Percentiles rank a stretch among this genome's conserved stretches.
These are phyloP conservation scores for Kryptolebias marmoratus DNA, from an alignment of 2,113 vertebrate species.

Conservation along the genomic window DNA sequence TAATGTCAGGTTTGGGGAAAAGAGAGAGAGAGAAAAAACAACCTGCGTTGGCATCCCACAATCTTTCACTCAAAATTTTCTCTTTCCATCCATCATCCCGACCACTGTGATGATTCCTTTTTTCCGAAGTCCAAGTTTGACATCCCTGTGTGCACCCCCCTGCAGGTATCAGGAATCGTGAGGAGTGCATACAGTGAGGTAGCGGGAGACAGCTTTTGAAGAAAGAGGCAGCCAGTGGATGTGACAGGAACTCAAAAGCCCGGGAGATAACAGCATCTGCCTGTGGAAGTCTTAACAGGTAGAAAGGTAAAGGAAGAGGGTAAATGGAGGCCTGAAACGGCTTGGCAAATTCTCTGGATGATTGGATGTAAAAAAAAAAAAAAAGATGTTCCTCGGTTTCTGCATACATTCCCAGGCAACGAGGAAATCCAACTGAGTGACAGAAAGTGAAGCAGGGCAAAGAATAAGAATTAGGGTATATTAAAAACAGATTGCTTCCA, in stretches of 20 bases:
- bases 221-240: conserved; percentile 65
- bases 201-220: conserved; percentile 67
- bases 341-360: conserved; percentile 59
- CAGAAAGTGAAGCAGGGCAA: conserved; percentile 37
- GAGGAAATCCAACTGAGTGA: conserved; percentile 48
- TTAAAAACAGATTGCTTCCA: conserved; percentile 74
- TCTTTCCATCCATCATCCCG: conserved; percentile 54
- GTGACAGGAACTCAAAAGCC: conserved; percentile 76
- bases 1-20: conserved; percentile 61
- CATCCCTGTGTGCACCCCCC: conserved; percentile 54
- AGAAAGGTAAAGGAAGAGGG: conserved; percentile 48
- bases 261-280: conserved; percentile 70
- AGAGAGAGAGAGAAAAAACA: conserved; percentile 48
- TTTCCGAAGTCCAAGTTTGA: conserved; percentile 55
- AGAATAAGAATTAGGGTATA: conserved; percentile 63
- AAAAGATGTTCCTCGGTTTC: conserved; percentile 51
- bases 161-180: conserved; percentile 50
- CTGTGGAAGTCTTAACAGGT: conserved; percentile 62
- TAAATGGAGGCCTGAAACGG: conserved; percentile 28
- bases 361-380: conserved; percentile 54
- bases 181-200: conserved; percentile 52
- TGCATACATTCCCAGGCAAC: conserved; percentile 47
- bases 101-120: conserved; percentile 42
- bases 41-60: conserved; percentile 34
- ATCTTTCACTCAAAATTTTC: conserved; percentile 52